A percentile compares a stretch with the other conserved stretches of the same genome.
Conservation (phyloP, 1,140 invertebrate species). For the Cydia amplana region DNA sequence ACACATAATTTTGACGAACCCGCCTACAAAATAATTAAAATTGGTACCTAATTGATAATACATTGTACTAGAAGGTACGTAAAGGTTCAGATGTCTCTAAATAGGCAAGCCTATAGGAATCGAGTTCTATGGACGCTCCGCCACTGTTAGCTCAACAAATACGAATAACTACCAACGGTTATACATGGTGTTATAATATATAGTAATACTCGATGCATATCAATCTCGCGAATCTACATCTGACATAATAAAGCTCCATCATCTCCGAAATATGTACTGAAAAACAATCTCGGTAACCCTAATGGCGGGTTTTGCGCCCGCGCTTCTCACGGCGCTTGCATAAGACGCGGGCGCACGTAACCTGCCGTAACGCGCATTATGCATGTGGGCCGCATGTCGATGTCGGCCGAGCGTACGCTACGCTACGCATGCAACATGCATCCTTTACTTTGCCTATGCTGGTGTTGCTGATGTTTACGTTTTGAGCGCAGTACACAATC, state of each 20-base stretch:
- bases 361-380: conserved; percentile 66
- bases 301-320: conserved; percentile 44
- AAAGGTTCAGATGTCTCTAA: too few relatives aligned
- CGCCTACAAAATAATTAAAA: too few relatives aligned
- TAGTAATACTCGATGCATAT: not conserved
- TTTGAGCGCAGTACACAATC: not conserved
- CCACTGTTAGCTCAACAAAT: too few relatives aligned
- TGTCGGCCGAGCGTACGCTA: conserved; percentile 8
- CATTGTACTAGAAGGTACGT: too few relatives aligned
- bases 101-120: too few relatives aligned
- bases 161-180: too few relatives aligned
- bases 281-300: conserved; percentile 26
- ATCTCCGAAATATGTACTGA: conserved; percentile 24
- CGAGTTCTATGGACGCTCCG: too few relatives aligned
- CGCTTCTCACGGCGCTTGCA: conserved; percentile 60
- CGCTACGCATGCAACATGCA: conserved; percentile 14
- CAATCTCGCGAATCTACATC: not conserved
- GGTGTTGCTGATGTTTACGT: not conserved
- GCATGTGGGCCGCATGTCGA: conserved; percentile 64
- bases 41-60: too few relatives aligned
- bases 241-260: conserved; percentile 10
- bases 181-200: too few relatives aligned
- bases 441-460: conserved; percentile 20
- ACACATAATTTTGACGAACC: too few relatives aligned
- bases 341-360: conserved; percentile 63